Evolutionary conservation across 2,113 vertebrate species (phyloP).

Genomic region (Ceratotherium simum): DNA sequence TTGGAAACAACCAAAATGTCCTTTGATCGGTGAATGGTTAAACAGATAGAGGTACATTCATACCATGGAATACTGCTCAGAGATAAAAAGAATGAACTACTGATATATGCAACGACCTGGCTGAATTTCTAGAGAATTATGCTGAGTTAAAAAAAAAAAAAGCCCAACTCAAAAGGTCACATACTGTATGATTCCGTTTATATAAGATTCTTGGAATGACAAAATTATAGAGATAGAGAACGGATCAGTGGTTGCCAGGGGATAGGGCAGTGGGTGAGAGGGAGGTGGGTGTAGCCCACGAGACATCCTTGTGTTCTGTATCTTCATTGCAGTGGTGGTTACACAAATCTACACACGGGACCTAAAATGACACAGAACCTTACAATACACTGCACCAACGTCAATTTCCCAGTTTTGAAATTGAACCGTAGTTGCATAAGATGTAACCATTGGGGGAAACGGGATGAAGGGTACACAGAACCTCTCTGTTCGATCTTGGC

Average conservation of each 20-base stretch:
- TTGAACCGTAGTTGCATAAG: accelerated
- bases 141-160: not conserved
- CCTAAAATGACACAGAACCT: not conserved
- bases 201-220: not conserved
- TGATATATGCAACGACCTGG: accelerated
- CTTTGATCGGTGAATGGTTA: not conserved
- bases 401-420: not conserved
- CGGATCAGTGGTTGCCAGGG: not conserved
- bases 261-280: too few species aligned
- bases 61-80: accelerated
- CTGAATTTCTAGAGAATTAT: not conserved
- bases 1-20: not conserved
- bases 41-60: accelerated
- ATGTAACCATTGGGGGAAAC: accelerated
- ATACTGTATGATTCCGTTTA: not conserved
- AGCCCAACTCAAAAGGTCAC: not conserved
- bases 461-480: not conserved
- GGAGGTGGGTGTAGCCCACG: accelerated
- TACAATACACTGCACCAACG: accelerated
- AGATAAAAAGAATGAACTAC: accelerated
- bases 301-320: not conserved
- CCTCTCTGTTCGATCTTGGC: not conserved
- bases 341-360: accelerated
- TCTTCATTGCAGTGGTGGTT: not conserved
- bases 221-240: not conserved